These are phyloP conservation scores for Nestor notabilis DNA, from an alignment of 2,113 vertebrate genomes.

Conservation along the genomic window DNA sequence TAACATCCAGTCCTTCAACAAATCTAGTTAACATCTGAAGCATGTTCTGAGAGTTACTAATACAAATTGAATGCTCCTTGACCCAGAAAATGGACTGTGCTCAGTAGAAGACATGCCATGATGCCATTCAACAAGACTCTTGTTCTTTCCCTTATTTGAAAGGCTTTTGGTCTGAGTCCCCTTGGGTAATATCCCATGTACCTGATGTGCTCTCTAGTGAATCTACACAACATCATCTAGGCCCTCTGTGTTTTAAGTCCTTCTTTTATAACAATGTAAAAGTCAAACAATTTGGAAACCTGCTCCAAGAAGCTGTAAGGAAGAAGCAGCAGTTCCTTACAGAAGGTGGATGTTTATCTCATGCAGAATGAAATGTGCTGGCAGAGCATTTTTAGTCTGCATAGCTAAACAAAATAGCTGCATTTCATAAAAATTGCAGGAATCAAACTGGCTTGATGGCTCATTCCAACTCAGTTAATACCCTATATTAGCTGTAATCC, in stretches of 20 bases:
- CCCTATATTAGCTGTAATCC: neutral
- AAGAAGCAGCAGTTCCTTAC: neutral
- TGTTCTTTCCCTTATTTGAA: constrained; percentile 25
- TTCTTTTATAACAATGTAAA: neutral
- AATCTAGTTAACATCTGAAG: neutral
- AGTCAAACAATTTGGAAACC: neutral
- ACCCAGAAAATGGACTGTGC: neutral
- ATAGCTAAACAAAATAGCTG: neutral
- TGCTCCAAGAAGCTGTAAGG: neutral
- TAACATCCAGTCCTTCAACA: neutral
- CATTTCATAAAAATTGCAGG: neutral
- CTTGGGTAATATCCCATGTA: neutral
- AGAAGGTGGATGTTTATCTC: neutral
- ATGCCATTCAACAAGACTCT: neutral
- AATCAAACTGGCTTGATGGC: neutral
- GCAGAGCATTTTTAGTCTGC: neutral
- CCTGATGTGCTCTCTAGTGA: neutral
- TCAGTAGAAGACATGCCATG: neutral
- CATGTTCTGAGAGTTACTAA: neutral
- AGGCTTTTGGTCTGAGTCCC: neutral
- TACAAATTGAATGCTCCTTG: constrained; percentile 1
- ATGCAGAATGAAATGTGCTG: neutral
- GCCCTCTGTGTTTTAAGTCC: neutral
- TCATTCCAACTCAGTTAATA: neutral
- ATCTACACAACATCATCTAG: neutral